phyloP scores from a whole-genome alignment of 2,888 invertebrate species.

The Pyrrhia umbra region DNA sequence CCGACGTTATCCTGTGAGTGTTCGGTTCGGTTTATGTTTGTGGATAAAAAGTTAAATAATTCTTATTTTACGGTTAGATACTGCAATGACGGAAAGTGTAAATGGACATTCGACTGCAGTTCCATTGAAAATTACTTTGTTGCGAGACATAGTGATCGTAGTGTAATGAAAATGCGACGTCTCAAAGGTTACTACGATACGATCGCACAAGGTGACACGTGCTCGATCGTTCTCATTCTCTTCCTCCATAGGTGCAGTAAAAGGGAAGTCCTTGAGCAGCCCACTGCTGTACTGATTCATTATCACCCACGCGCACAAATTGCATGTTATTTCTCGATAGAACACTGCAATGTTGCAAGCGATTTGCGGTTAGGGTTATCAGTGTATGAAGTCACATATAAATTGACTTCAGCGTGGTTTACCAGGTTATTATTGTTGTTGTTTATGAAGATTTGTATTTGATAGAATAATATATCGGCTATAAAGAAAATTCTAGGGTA shows the following conservation, averaged over 20 bases:
- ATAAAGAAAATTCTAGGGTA: too few relatives aligned
- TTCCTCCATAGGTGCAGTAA: constrained; percentile 79
- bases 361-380: constrained; percentile 62
- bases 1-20: constrained; percentile 1
- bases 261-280: constrained; percentile 87
- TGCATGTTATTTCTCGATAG: constrained; percentile 71
- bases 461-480: background rate
- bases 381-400: constrained; percentile 45
- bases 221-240: constrained; percentile 63
- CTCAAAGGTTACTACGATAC: constrained; percentile 32
- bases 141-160: background rate
- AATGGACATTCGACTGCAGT: constrained; percentile 1
- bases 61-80: constrained; percentile 1
- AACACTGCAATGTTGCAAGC: constrained; percentile 57
- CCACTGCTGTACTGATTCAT: constrained; percentile 82
- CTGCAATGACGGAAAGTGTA: background rate
- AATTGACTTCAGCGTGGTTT: constrained; percentile 25
- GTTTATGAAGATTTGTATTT: background rate
- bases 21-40: background rate
- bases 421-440: constrained; percentile 7
- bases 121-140: constrained; percentile 24
- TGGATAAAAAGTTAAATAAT: background rate
- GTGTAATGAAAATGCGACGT: background rate
- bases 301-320: constrained; percentile 81
- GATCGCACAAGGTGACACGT: constrained; percentile 57